A percentile compares a stretch with the other conserved stretches of the same genome.
These are phyloP conservation scores for Indicator maculatus DNA, from an alignment of 2,113 vertebrate genomes.

Conservation along the genomic window DNA sequence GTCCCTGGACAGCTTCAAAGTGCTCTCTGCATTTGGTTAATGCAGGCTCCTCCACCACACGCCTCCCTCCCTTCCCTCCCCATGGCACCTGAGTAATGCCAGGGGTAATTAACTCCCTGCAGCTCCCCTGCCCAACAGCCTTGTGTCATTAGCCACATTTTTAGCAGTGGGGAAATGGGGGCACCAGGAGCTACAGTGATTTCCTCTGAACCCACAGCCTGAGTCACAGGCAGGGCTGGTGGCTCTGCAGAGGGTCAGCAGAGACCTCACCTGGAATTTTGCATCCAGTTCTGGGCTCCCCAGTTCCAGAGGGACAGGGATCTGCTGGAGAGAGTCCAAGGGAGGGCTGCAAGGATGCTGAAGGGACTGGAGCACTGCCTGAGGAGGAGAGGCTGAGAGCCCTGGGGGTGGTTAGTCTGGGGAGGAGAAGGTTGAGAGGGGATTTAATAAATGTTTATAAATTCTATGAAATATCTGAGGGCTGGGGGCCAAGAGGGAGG, in stretches of 20 bases:
- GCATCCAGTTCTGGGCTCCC: no score
- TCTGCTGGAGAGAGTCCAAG: no score
- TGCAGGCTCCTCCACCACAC: neutral
- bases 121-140: neutral
- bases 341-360: no score
- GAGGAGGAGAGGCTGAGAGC: no score
- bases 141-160: conserved; percentile 41
- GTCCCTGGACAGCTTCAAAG: conserved; percentile 33
- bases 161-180: conserved; percentile 46
- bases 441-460: no score
- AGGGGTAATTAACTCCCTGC: neutral
- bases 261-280: no score
- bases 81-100: conserved; percentile 39
- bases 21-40: neutral
- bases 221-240: neutral
- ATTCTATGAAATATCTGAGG: no score
- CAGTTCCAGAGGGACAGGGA: neutral
- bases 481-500: no score
- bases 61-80: neutral
- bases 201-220: neutral
- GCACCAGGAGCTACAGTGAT: neutral
- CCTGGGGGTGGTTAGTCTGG: no score
- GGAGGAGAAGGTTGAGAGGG: no score
- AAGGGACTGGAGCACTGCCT: no score
- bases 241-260: neutral